These are phyloP conservation scores for Acanthacorydalis orientalis DNA, from an alignment of 2,888 invertebrate species.

Conservation along the genomic window DNA sequence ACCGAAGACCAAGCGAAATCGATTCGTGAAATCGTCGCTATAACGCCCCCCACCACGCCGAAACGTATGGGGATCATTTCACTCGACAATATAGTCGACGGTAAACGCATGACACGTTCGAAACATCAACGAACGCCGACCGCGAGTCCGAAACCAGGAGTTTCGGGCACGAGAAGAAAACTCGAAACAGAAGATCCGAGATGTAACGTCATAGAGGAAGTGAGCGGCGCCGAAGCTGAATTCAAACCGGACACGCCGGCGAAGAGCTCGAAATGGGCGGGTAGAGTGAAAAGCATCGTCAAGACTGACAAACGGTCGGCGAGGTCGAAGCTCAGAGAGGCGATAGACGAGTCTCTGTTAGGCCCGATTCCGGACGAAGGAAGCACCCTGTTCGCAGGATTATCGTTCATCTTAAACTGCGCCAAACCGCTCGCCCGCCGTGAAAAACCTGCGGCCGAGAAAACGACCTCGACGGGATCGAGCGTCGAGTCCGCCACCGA, in stretches of 20 bases:
- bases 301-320: conserved; percentile 32
- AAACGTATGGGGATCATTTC: conserved; percentile 14
- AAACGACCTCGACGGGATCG: conserved; percentile 13
- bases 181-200: conserved; percentile 7
- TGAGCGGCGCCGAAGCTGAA: conserved; percentile 35
- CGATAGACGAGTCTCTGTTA: conserved; percentile 17
- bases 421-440: conserved; percentile 20
- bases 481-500: conserved; percentile 27
- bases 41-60: conserved; percentile 4
- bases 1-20: conserved; percentile 37
- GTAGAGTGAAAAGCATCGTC: conserved; percentile 22
- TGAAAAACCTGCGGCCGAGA: conserved; percentile 9
- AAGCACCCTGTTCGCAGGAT: conserved; percentile 32
- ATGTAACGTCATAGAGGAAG: conserved; percentile 17
- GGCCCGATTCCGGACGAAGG: conserved; percentile 35
- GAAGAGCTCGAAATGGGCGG: conserved; percentile 7
- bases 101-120: conserved; percentile 21
- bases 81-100: conserved; percentile 32
- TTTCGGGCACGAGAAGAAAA: conserved; percentile 23
- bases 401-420: conserved; percentile 40
- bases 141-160: conserved; percentile 34
- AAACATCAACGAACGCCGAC: conserved; percentile 29
- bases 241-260: conserved; percentile 25
- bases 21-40: conserved; percentile 21
- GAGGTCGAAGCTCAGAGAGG: conserved; percentile 30